These are phyloP conservation scores for Benthosema pterotum DNA, from an alignment of 2,797 vertebrate genomes.

Conservation along the genomic window DNA sequence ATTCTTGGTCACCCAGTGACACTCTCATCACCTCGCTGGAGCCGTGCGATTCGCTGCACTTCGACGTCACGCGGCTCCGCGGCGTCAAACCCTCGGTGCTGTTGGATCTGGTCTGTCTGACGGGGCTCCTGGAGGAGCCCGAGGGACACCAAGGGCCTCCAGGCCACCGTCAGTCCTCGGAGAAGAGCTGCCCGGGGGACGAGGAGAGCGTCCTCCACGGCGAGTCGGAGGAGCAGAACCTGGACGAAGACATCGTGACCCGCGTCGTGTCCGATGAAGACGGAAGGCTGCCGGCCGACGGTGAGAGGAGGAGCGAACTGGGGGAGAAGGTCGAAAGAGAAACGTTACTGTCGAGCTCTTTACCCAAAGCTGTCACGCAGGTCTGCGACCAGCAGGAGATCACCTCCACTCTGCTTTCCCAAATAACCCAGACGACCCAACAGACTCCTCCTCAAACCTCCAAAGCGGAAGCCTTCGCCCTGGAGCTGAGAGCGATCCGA, in stretches of 20 bases:
- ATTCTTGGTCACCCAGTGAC: conserved; percentile 90
- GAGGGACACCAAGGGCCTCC: conserved; percentile 57
- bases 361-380: conserved; percentile 49
- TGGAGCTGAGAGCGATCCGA: conserved; percentile 78
- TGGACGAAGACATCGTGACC: conserved; percentile 69
- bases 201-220: conserved; percentile 58
- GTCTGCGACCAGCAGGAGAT: conserved; percentile 53
- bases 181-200: conserved; percentile 52
- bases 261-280: conserved; percentile 56
- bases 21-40: conserved; percentile 81
- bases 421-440: conserved; percentile 22
- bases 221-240: conserved; percentile 60
- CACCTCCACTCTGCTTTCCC: conserved; percentile 13
- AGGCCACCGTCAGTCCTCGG: conserved; percentile 18
- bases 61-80: conserved; percentile 74
- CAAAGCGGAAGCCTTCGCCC: conserved; percentile 68
- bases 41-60: conserved; percentile 74
- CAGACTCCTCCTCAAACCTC: conserved; percentile 44
- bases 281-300: conserved; percentile 39
- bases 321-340: conserved; percentile 56
- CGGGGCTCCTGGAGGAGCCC: conserved; percentile 81
- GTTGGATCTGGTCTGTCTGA: conserved; percentile 83
- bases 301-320: conserved; percentile 45
- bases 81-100: conserved; percentile 79
- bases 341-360: conserved; percentile 25